Base-by-base conservation (phyloP, 2,888 invertebrate species). In the Agrochola macilenta region DNA sequence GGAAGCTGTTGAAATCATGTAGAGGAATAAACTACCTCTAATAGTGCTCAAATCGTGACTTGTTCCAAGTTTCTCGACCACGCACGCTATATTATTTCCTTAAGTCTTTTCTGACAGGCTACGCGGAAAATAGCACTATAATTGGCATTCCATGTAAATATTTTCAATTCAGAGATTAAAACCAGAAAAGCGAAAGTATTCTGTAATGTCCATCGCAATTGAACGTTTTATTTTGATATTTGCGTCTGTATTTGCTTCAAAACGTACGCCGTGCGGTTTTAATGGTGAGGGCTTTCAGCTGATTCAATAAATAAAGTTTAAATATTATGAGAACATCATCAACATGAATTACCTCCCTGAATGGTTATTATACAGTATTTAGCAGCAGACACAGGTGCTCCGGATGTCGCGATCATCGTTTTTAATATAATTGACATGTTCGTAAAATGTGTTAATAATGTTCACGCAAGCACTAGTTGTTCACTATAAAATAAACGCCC, bases 291-390 rank as follows among this genome's bases (percentile, higher is more conserved):
- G 46, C n/a, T 72, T 66, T 69, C 83, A 84, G 83, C 83, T 79
- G 86, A 79, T 73, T 61, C 63, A 82, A 83, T 86, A 76, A 79
- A 83, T 86, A 65, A 68, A 69, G 64, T 75, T 79, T 68, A 69
- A 78, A 76, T 84, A 79, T 83, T 79, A 86, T 74, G 86, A 76
- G 61, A 39, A 64, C 58, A 66, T 79, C 46, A 71, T 76, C 61
- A 75, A 75, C 60, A 71, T 82, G 23, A 85, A 85, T 72, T 73
- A 72, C 58, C 26, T 52, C 46, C 63, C 76, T 68, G 65, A 73
- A 76, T 60, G 72, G 73, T 74, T 82, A 76, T 64, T 76, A 76
- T 43, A 58, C 70, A 73, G 78, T 77, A 83, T 85, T 76, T 71
- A 80, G 60, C 70, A 64, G 58, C 65, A 69, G 71, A 43, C 65